phyloP scores from a whole-genome alignment of 2,113 vertebrate species.

The Apus apus region DNA sequence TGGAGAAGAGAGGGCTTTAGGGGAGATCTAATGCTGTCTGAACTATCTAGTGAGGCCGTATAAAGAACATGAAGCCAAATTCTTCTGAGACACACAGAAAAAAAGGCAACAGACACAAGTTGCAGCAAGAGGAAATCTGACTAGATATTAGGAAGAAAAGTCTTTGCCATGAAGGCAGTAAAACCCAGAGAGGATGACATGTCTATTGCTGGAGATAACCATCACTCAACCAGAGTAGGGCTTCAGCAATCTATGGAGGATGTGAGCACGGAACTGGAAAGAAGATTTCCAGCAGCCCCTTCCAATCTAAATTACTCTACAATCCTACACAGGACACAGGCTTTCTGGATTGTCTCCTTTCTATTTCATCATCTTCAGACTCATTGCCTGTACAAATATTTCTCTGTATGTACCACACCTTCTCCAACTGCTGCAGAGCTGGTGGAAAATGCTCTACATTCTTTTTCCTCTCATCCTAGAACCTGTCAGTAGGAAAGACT shows the following conservation, averaged over 20 bases:
- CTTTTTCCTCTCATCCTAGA: background rate
- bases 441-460: background rate
- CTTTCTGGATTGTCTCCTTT: background rate
- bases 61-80: background rate
- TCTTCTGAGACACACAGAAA: background rate
- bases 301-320: background rate
- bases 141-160: background rate
- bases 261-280: background rate
- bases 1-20: background rate
- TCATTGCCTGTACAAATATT: background rate
- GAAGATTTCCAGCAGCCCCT: background rate
- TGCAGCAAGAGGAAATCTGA: background rate
- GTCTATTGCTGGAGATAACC: background rate
- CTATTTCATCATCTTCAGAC: background rate
- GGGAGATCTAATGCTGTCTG: background rate
- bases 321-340: background rate
- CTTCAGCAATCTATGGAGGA: background rate
- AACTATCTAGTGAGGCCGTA: background rate
- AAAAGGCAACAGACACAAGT: background rate
- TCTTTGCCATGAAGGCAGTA: background rate
- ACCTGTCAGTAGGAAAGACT: background rate
- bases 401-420: background rate
- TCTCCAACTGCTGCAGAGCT: background rate
- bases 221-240: background rate
- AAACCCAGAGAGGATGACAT: background rate